Evolutionary conservation across 2,797 vertebrate species (phyloP).

Genomic region (Epinephelus malabaricus): DNA sequence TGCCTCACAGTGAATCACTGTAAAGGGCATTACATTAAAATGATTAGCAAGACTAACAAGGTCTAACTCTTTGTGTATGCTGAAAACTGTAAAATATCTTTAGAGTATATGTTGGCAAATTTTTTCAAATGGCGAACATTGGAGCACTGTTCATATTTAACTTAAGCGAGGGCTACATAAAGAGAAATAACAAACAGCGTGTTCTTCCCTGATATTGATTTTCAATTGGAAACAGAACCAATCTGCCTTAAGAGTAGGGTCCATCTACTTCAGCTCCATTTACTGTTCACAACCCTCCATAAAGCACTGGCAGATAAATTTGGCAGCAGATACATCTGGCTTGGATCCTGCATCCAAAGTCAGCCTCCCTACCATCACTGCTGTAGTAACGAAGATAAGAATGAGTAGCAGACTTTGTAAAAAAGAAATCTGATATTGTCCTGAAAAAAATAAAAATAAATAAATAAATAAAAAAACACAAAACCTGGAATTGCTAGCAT

Average conservation of each 20-base stretch:
- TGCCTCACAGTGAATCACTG: neutral
- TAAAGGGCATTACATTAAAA: neutral
- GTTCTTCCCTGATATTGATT: slow-evolving; percentile 52
- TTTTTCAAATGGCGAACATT: neutral
- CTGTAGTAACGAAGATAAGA: slow-evolving; percentile 20
- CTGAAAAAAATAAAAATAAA: no score
- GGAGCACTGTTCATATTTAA: neutral
- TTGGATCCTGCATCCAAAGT: slow-evolving; percentile 37
- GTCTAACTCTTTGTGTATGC: neutral
- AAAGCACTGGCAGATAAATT: slow-evolving; percentile 37
- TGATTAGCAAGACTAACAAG: neutral
- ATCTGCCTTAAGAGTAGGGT: slow-evolving; percentile 47
- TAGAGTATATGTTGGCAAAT: neutral
- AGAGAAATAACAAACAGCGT: neutral
- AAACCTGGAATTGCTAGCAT: neutral
- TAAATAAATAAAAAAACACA: neutral
- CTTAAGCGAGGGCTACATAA: slow-evolving; percentile 19
- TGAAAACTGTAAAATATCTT: neutral
- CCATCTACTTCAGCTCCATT: slow-evolving; percentile 38
- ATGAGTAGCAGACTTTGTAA: neutral
- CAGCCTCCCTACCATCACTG: slow-evolving; percentile 17
- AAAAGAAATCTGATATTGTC: neutral
- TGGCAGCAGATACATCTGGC: slow-evolving; percentile 50
- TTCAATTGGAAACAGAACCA: slow-evolving; percentile 43
- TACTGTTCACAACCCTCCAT: slow-evolving; percentile 41